Evolutionary conservation across 2,797 vertebrate species (phyloP).

Genomic region (Sebastes nivosus): DNA sequence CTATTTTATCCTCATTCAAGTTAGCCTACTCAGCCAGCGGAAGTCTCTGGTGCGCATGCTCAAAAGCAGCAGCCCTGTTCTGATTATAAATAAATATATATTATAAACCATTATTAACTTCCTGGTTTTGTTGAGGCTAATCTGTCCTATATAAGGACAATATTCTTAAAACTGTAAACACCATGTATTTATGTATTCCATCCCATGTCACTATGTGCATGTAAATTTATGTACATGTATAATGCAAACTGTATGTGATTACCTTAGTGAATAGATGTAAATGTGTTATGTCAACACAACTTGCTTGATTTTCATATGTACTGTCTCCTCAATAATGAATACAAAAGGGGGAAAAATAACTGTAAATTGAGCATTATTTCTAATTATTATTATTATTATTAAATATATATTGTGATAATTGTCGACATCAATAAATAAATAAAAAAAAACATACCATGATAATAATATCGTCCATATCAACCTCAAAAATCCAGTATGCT

Average conservation of each 20-base stretch:
- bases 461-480: neutral
- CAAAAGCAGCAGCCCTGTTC: neutral
- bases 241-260: neutral
- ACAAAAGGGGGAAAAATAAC: neutral
- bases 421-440: neutral
- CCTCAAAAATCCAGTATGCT: neutral
- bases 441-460: neutral
- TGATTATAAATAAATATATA: neutral
- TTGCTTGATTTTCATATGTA: too few relatives aligned
- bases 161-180: neutral
- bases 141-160: neutral
- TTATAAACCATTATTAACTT: neutral
- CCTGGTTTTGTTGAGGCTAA: neutral
- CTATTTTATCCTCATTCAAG: too few relatives aligned
- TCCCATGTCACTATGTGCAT: neutral
- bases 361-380: neutral
- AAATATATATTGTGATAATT: neutral
- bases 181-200: neutral
- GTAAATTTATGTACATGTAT: neutral
- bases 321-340: neutral
- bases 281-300: neutral
- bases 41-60: neutral
- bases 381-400: neutral
- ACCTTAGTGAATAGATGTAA: neutral
- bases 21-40: rapidly evolving